Evolutionary conservation across 1,140 invertebrate species (phyloP).

Genomic region (Dendrolimus punctatus): DNA sequence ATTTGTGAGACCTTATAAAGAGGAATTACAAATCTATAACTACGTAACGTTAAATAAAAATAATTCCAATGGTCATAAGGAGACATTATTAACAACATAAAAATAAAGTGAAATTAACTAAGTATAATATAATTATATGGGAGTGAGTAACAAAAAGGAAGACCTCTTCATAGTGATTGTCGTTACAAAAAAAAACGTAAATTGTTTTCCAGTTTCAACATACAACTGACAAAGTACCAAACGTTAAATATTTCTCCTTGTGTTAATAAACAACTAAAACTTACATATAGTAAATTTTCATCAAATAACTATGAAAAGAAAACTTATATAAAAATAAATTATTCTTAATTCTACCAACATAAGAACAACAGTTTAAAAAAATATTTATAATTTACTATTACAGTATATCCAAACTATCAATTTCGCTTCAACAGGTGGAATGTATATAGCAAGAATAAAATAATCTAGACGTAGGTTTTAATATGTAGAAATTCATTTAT

Average conservation of each 20-base stretch:
- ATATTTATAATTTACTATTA: constrained; percentile 1
- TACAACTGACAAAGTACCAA: too few relatives aligned
- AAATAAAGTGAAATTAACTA: too few relatives aligned
- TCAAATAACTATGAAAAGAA: constrained; percentile 12
- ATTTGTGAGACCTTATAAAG: constrained; percentile 23
- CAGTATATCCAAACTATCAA: constrained; percentile 11
- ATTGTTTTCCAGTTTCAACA: too few relatives aligned
- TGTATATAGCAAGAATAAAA: constrained; percentile 8
- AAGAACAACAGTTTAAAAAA: constrained; percentile 3
- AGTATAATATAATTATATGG: too few relatives aligned
- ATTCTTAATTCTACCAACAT: constrained; percentile 2
- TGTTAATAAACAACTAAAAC: constrained; percentile 2
- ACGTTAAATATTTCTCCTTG: constrained; percentile 1
- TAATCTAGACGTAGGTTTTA: constrained; percentile 1
- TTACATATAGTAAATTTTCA: constrained; percentile 2
- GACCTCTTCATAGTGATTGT: too few relatives aligned
- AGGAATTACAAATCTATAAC: too few relatives aligned
- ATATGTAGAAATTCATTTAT: constrained; percentile 27
- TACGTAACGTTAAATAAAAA: too few relatives aligned
- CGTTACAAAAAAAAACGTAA: too few relatives aligned
- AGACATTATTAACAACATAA: too few relatives aligned
- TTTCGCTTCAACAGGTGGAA: constrained; percentile 8
- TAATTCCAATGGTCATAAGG: too few relatives aligned
- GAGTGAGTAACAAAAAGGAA: too few relatives aligned
- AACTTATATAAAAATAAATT: constrained; percentile 17